Evolutionary conservation across 2,888 invertebrate genomes (phyloP), one percentile per base, ranked within the genome.

Genomic region (Aleiodes alternator): DNA sequence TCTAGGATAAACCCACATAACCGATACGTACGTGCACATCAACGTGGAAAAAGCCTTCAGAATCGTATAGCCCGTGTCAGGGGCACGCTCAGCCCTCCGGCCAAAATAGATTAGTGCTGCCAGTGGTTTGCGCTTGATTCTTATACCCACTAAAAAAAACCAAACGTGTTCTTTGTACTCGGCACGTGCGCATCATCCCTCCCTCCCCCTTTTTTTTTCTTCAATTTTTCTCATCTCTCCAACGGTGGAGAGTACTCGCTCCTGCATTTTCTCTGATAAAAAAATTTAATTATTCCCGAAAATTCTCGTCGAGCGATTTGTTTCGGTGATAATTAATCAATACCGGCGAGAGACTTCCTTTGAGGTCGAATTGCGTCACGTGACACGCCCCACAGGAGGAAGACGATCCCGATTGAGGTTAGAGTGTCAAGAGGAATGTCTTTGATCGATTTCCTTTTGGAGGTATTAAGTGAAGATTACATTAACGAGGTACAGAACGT

Each of bases 21-120:
- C 9, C 43, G 3, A 70, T 50, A 68, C 14, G 51, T 55, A 56
- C 48, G 55, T 14, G 55, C 68, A 69, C 53, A 48, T 64, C 43
- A 64, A 69, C 57, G 53, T 48, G 51, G 50, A 50, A 74, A 77
- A 75, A 76, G 76, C 68, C 78, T 78, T 43, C 43, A 73, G 76
- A 80, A 78, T 73, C 79, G 71, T 72, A 71, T 72, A 72, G 76
- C 80, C 78, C 82, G 83, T 82, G 87, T 87, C 87, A 86, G 82
- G 82, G 81, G 80, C 87, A 87, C 82, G 83, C 84, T 83, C 80
- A 79, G 82, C 86, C 87, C 79, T 82, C 79, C 75, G 85, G 84
- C 82, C 80, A 69, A 86, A 83, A 84, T 83, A 83, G 86, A 87
- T 87, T 87, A 87, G 83, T 82, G 82, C 81, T 82, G 77, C 82